phyloP scores from a whole-genome alignment of 92 coral and sea anemone species.

The Pocillopora grandis region DNA sequence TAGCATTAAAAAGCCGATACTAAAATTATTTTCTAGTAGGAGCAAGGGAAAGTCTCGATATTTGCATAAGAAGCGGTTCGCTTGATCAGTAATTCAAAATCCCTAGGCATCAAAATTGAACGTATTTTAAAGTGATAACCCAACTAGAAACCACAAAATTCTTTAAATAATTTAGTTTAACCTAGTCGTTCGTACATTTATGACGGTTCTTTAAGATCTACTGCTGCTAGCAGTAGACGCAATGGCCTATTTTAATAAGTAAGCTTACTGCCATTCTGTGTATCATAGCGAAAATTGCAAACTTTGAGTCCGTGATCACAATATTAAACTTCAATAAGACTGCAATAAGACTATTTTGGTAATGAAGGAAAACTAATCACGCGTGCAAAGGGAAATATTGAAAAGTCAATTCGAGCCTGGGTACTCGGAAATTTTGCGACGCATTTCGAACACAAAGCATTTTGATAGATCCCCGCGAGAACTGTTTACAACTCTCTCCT shows the following conservation, averaged over 20 bases:
- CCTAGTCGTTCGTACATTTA: constrained; percentile 26
- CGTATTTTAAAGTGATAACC: constrained; percentile 40
- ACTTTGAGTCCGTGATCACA: constrained; percentile 23
- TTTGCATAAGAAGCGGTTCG: constrained; percentile 32
- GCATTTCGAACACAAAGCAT: constrained; percentile 3
- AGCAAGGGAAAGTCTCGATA: constrained; percentile 14
- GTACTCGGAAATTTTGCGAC: constrained; percentile 3
- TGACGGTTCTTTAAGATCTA: constrained; percentile 4
- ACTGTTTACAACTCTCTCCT: constrained; percentile 46
- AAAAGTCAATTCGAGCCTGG: constrained; percentile 12
- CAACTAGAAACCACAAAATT: constrained; percentile 49
- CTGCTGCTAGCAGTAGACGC: constrained; percentile 3
- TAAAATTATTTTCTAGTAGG: constrained; percentile 20
- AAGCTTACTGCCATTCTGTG: constrained; percentile 14
- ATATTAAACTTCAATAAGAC: constrained; percentile 32
- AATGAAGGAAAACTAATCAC: constrained; percentile 29
- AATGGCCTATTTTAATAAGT: constrained; percentile 24
- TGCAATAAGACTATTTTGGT: neutral
- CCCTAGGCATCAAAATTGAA: constrained; percentile 17
- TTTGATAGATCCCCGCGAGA: constrained; percentile 12
- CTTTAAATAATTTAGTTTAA: constrained; percentile 56
- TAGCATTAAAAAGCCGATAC: constrained; percentile 19
- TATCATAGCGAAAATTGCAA: constrained; percentile 32
- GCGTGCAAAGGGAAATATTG: constrained; percentile 33
- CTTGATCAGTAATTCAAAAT: neutral